Evolutionary conservation across 2,888 invertebrate species (phyloP).

Genomic region (Eucera pruinosa): DNA sequence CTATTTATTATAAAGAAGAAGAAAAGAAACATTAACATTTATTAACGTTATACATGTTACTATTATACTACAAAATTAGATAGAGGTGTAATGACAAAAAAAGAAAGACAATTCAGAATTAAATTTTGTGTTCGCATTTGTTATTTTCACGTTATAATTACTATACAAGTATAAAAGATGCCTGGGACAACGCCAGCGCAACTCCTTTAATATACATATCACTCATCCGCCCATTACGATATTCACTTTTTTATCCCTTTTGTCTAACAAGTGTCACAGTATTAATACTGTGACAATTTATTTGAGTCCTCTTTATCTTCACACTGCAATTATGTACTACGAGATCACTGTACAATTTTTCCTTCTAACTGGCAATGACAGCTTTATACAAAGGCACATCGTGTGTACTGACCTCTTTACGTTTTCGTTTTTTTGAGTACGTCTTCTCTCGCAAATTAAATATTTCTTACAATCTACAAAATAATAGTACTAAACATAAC

Average conservation of each 20-base stretch:
- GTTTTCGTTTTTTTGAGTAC: conserved; percentile 20
- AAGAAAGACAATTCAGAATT: conserved; percentile 70
- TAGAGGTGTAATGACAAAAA: conserved; percentile 72
- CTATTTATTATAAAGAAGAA: conserved; percentile 72
- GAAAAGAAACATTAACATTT: conserved; percentile 81
- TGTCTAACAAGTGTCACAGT: conserved; percentile 27
- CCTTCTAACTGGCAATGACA: conserved; percentile 47
- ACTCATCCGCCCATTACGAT: conserved; percentile 35
- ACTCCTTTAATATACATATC: conserved; percentile 49
- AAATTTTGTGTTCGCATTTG: conserved; percentile 58
- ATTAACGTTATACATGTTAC: conserved; percentile 79
- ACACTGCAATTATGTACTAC: conserved; percentile 46
- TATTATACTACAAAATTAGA: conserved; percentile 76
- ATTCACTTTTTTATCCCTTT: conserved; percentile 29
- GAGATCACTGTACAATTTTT: conserved; percentile 59
- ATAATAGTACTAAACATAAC: conserved; percentile 51
- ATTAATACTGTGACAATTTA: conserved; percentile 40
- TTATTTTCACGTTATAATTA: conserved; percentile 55
- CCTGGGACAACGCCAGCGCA: conserved; percentile 24
- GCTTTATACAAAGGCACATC: conserved; percentile 18
- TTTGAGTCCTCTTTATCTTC: conserved; percentile 40
- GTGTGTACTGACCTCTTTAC: conserved; percentile 36
- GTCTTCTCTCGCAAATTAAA: conserved; percentile 35
- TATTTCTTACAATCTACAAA: conserved; percentile 53
- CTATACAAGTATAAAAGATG: conserved; percentile 58